Percentiles rank a stretch among this genome's conserved stretches.
Conservation (phyloP, 2,888 invertebrate species). For the Drosophila parthenogenetica region DNA sequence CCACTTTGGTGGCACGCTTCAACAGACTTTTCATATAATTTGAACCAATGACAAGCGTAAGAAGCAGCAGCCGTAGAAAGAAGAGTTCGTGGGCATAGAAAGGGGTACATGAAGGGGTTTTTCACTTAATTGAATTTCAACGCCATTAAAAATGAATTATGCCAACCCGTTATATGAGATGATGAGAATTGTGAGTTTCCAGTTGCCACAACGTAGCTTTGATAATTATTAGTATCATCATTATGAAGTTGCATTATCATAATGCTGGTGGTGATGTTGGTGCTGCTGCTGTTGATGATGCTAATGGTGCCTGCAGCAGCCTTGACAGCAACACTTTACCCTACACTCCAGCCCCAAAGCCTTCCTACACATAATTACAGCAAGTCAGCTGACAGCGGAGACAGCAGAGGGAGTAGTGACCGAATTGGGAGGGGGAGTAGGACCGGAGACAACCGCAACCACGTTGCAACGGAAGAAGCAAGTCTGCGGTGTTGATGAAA, state of each 20-base stretch:
- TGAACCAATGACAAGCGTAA: constrained; percentile 56
- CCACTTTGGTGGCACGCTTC: constrained; percentile 15
- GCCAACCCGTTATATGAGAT: constrained; percentile 40
- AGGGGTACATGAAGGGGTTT: constrained; percentile 51
- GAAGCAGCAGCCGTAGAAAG: constrained; percentile 9
- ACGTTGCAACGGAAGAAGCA: not conserved
- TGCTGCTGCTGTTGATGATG: constrained; percentile 66
- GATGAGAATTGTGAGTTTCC: constrained; percentile 28
- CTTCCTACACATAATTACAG: constrained; percentile 34
- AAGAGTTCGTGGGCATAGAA: no score
- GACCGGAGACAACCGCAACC: constrained; percentile 23
- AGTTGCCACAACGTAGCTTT: constrained; percentile 41
- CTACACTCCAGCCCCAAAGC: not conserved
- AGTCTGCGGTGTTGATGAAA: constrained; percentile 23
- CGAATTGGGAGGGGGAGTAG: not conserved
- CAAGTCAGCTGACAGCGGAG: constrained; percentile 6
- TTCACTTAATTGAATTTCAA: constrained; percentile 71
- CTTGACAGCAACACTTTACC: constrained; percentile 35
- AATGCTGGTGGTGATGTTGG: constrained; percentile 56
- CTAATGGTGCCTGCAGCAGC: constrained; percentile 60
- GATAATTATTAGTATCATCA: constrained; percentile 41
- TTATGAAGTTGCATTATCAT: constrained; percentile 59
- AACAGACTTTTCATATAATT: constrained; percentile 61
- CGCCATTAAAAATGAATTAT: constrained; percentile 75
- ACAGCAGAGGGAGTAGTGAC: not conserved